Evolutionary conservation across 2,888 invertebrate genomes (phyloP), one percentile per base, ranked within the genome.

Genomic region (Branchipolynoe longqiensis): DNA sequence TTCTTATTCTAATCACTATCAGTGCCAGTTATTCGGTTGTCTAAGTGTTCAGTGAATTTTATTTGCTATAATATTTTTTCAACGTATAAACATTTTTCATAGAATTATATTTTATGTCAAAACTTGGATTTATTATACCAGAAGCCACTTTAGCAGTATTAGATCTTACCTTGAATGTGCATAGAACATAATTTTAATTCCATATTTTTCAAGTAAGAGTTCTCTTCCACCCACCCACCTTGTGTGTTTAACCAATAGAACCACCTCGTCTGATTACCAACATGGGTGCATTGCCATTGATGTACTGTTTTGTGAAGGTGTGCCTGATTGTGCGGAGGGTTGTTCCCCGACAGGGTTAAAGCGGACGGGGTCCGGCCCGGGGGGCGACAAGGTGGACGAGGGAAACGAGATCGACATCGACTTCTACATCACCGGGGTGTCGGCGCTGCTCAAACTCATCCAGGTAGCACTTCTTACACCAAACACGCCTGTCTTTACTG

Each of bases 381-480:
- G 56, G 25, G 18, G 28, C 14, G 84, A 84, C 38, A 36, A 85
- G 36, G 95, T 95, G 82, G 96, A 96, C 90, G 95, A 96, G 88
- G 91, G 94, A 8, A 95, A 96, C 85, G 97, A 97, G 92, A 96
- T 96, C 91, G 97, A 97, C 94, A 95, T 97, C 95, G 97, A 97
- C 91, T 96, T 96, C 92, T 97, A 97, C 93, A 94, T 98, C 87
- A 95, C 97, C 64, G 95, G 97, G 90, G 96, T 98, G 3, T 96
- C 97, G 48, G 97, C 97, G 0, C 94, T 98, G 86, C 96, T 97
- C 87, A 96, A 97, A 85, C 94, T 98, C 28, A 97, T 98, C 95
- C 96, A 98, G 90, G 94, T 94, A n/a, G n/a, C n/a, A n/a, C n/a
- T n/a, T n/a, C n/a, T n/a, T n/a, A n/a, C n/a, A n/a, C n/a, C n/a